phyloP scores from a whole-genome alignment of 2,888 invertebrate genomes.

The Serripes groenlandicus region DNA sequence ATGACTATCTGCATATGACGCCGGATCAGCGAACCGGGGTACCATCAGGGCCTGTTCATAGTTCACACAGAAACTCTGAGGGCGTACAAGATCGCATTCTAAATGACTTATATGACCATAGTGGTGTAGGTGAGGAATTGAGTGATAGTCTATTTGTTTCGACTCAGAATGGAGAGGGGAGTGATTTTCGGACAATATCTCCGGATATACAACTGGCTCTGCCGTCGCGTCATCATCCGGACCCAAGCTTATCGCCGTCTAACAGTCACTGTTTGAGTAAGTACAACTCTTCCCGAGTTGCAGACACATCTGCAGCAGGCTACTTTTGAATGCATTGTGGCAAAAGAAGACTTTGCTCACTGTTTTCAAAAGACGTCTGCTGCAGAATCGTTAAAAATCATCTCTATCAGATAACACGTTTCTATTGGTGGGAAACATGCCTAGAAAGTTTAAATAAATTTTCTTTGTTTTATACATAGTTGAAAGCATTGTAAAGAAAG shows the following conservation, averaged over 20 bases:
- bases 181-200: not conserved
- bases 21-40: not conserved
- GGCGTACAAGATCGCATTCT: not conserved
- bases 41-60: not conserved
- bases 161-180: not conserved
- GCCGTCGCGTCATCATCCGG: not conserved
- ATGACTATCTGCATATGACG: conserved; percentile 10
- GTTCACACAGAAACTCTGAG: not conserved
- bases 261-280: conserved; percentile 15
- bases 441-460: no score
- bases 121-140: not conserved
- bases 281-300: no score
- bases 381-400: no score
- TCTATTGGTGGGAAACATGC: no score
- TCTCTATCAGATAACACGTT: no score
- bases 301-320: not conserved
- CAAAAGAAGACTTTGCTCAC: not conserved
- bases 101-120: conserved; percentile 18
- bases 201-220: not conserved
- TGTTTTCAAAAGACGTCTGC: no score
- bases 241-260: conserved; percentile 2
- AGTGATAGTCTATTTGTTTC: conserved; percentile 15
- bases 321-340: not conserved
- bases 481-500: no score
- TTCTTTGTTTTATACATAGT: no score